Evolutionary conservation across 2,797 vertebrate species (phyloP), one percentile per base, ranked within the genome.

Genomic region (Delichon dasypus): DNA sequence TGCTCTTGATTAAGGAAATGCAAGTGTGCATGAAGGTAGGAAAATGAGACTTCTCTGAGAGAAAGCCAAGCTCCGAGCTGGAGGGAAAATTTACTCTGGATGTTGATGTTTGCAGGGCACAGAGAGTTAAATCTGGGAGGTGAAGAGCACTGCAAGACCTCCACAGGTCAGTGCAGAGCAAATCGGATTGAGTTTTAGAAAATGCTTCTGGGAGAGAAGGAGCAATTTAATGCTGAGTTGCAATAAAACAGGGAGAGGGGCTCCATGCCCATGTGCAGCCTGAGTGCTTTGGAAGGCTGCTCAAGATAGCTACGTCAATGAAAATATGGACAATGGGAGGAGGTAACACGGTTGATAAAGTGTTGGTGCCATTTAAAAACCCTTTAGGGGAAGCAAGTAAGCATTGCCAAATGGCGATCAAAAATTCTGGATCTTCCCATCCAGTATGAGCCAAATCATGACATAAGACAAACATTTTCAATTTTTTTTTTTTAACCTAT

Each of bases 321-420:
- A 76, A 90, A 85, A 45, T 27, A 38, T 1, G 79, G 80, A 78
- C 68, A 88, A 61, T 89, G 48, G 44, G 27, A 85, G 40, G 70
- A 67, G 58, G 72, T 81, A 88, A 64, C 7, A 1, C 15, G 17
- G 58, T 81, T 88, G 48, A 55, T 81, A 72, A 18, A 65, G 50
- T 29, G 40, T 44, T 76, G 66, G 73, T 92, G 58, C 82, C 76
- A 34, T 91, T 94, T 50, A 7, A 86, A 93, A 94, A 70, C 54
- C 75, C 87, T 95, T 89, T 88, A 93, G 89, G 93, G 89, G 89
- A 85, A 95, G 27, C 44, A 75, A 89, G 61, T 48, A 78, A 94
- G 40, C 36, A 29, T 48, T 95, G 89, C 82, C 85, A 94, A 91
- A 75, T 45, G 40, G 40, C 89, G 79, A 91, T 91, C 21, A 94